These are phyloP conservation scores for Dendrolimus punctatus DNA, from an alignment of 1,140 invertebrate species.

Conservation along the genomic window DNA sequence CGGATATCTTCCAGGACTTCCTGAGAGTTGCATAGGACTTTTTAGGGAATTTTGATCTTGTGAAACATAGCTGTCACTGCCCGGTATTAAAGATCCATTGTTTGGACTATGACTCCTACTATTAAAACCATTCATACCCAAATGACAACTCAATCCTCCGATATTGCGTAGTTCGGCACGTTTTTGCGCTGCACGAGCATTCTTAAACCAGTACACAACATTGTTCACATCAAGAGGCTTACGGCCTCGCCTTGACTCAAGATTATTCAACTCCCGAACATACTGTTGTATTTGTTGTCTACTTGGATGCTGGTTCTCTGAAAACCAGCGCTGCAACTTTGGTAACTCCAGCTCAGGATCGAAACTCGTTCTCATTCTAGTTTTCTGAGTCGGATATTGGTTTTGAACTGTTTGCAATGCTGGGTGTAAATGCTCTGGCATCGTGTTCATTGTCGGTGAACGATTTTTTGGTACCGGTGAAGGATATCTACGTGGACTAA, in stretches of 20 bases:
- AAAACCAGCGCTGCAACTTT: constrained; percentile 95
- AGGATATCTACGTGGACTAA: constrained; percentile 72
- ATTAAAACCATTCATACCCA: constrained; percentile 75
- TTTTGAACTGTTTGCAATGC: constrained; percentile 81
- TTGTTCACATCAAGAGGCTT: constrained; percentile 97
- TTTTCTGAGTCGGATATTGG: constrained; percentile 88
- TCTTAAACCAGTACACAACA: constrained; percentile 99
- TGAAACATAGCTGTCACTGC: constrained; percentile 68
- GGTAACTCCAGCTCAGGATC: constrained; percentile 97
- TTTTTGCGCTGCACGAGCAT: constrained; percentile 95
- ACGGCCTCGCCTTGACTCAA: constrained; percentile 91
- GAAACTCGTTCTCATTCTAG: constrained; percentile 92
- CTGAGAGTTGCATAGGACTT: constrained; percentile 63
- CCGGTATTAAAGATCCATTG: constrained; percentile 71
- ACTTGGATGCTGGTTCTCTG: constrained; percentile 95
- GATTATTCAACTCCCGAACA: constrained; percentile 91
- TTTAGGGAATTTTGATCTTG: constrained; percentile 72
- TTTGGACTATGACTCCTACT: constrained; percentile 75
- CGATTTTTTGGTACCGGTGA: constrained; percentile 69
- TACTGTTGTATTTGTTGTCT: constrained; percentile 96
- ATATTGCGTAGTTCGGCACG: constrained; percentile 83
- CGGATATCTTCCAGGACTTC: constrained; percentile 63
- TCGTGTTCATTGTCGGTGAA: constrained; percentile 53
- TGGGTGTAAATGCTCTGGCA: constrained; percentile 75
- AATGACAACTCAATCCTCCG: constrained; percentile 69